Evolutionary conservation across 2,113 vertebrate species (phyloP), one percentile per base, ranked within the genome.

Genomic region (Charadrius vociferus): DNA sequence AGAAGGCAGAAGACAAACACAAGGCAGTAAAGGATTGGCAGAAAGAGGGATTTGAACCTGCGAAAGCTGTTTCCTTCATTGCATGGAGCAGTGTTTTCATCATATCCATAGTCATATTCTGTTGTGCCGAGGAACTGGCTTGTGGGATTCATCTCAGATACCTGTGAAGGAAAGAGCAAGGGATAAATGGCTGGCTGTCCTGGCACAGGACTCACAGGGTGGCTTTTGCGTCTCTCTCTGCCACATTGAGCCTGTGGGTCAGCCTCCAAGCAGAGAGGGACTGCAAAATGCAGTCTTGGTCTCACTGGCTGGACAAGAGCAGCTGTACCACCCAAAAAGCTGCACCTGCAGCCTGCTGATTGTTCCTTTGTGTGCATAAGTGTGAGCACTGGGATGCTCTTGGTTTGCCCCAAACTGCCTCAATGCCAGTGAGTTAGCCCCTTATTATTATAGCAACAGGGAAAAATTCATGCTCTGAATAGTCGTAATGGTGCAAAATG

Each of bases 1-100:
- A 99, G 30, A 32, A 99, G 67, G 7, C 99, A 99, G 13, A 99
- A 56, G 37, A 98, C 20, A 67, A 99, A 99, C 90, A 99, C 98
- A 6, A 99, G 86, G 2, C 95, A 96, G 88, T 99, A 99, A 55
- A 99, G 92, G 1, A 93, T 92, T 0, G 99, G 98, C 29, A 99
- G 97, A 43, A 99, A 96, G 34, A 93, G 8, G 27, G 92, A 97
- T 21, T 49, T 97, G 22, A 96, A 96, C 50, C 50, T 98, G 98
- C 10, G 98, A 21, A 95, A 95, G 59, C 62, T 9, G 13, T 91
- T 95, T n/a, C 91, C 97, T 91, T 95, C 97, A 0, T 39, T 77
- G 68, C 97, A 97, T 4, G 56, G 99, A 85, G 94, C 94, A 30
- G 94, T 91, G 37, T 91, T 91, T 59, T 96, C 96, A 17, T 97